Base-by-base conservation (phyloP, 2,113 vertebrate species). In the Prochilodus magdalenae region DNA sequence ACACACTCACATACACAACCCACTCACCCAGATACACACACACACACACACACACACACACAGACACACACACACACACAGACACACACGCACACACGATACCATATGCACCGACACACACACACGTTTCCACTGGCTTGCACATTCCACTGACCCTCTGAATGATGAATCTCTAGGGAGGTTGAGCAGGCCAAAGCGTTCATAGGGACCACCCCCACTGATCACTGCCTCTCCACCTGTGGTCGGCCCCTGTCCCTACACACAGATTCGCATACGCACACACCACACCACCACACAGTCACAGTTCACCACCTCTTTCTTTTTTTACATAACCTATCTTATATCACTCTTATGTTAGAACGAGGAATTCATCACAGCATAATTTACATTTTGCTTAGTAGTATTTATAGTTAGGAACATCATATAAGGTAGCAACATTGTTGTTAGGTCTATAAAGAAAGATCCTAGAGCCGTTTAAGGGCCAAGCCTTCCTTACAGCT, bases 121-220 rank as follows among this genome's bases (percentile, higher is more conserved):
- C 65, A 81, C 59, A 86, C 73, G 73, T 86, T n/a, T 81, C 57
- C 79, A 29, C 79, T 47, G 53, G 53, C 66, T 67, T 29, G 49
- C 26, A 62, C 73, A 29, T 75, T 75, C 33, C 33, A 44, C 73
- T 75, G 73, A n/a, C 80, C 76, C 79, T 60, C n/a, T 82, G 33
- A 79, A 36, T 36, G 70, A 65, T 74, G 1, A 67, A 15, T 73
- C 85, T 82, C 82, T 18, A 29, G 84, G 55, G 81, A 75, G 73
- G n/a, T 8, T 36, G 59, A 78, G 33, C 3, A 20, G n/a, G 47
- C 15, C 62, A 22, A 18, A 20, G 4, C 30, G 30, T 51, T 60
- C 15, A 65, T 12, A 20, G 72, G 86, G 86, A 84, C 86, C 84
- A 33, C 69, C 82, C 84, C 80, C 82, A n/a, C 62, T 27, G 14